A percentile compares a stretch with the other conserved stretches of the same genome.
Conservation (phyloP, 2,113 vertebrate species). For the Stomatorhinus ivindoensis region DNA sequence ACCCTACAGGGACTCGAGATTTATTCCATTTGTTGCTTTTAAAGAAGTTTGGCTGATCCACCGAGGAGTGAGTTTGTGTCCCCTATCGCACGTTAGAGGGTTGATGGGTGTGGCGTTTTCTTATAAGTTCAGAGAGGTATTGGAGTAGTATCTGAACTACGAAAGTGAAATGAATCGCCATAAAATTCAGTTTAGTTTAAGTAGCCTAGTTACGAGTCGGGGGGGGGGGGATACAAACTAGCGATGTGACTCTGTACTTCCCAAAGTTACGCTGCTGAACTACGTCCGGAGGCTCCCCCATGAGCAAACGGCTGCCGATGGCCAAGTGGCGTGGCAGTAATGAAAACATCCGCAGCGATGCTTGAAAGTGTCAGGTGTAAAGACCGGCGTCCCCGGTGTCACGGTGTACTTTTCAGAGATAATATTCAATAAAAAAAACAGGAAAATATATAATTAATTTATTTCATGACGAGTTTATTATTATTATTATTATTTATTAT, state of each 20-base stretch:
- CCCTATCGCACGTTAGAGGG: background rate
- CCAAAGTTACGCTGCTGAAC: background rate
- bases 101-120: conserved; percentile 23
- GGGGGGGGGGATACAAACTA: background rate
- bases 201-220: background rate
- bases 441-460: background rate
- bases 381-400: background rate
- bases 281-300: background rate
- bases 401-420: background rate
- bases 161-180: background rate
- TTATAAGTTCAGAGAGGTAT: too few species aligned
- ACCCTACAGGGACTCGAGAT: background rate
- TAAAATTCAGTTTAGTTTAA: background rate
- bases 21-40: background rate
- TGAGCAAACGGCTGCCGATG: background rate
- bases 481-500: background rate
- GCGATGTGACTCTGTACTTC: background rate
- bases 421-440: background rate
- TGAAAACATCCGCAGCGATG: background rate
- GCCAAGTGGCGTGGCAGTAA: background rate
- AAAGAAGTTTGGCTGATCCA: background rate
- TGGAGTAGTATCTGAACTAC: background rate
- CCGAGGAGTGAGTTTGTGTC: background rate
- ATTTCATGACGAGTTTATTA: background rate
- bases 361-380: background rate